Percentiles rank a stretch among this genome's conserved stretches.
These are phyloP conservation scores for Pipistrellus pygmaeus DNA, from an alignment of 2,797 vertebrate species.

Conservation along the genomic window DNA sequence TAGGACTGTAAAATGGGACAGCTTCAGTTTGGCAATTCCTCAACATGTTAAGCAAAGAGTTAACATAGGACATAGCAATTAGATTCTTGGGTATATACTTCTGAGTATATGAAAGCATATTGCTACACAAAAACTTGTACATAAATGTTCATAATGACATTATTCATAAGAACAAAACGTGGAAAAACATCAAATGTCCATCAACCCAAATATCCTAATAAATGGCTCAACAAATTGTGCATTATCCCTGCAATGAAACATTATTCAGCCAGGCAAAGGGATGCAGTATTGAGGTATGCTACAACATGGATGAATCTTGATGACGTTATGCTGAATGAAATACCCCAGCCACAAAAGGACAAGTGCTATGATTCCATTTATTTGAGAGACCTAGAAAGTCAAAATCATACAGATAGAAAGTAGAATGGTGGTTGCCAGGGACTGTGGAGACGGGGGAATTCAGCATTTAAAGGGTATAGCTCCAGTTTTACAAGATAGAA, in stretches of 20 bases:
- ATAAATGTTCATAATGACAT: not conserved
- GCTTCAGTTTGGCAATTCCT: not conserved
- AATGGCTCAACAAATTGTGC: not conserved
- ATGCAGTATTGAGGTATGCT: not conserved
- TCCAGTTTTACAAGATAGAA: not conserved
- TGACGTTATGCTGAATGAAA: not conserved
- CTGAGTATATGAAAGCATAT: not conserved
- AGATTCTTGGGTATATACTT: not conserved
- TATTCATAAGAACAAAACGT: not conserved
- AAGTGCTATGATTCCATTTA: not conserved
- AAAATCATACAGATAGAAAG: not conserved
- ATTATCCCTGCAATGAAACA: no score
- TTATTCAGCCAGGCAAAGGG: not conserved
- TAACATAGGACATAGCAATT: not conserved
- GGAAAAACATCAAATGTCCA: not conserved
- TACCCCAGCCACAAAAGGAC: not conserved
- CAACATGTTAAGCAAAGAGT: not conserved
- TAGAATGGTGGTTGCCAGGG: not conserved
- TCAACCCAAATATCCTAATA: not conserved
- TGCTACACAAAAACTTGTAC: not conserved
- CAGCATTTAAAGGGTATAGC: not conserved
- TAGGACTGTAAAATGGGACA: not conserved
- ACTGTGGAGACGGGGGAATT: not conserved
- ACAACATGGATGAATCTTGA: not conserved
- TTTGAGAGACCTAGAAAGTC: not conserved